A percentile compares a stretch with the other conserved stretches of the same genome.
Evolutionary conservation across 2,888 invertebrate genomes (phyloP).

Genomic region (Ormyrus thymus): DNA sequence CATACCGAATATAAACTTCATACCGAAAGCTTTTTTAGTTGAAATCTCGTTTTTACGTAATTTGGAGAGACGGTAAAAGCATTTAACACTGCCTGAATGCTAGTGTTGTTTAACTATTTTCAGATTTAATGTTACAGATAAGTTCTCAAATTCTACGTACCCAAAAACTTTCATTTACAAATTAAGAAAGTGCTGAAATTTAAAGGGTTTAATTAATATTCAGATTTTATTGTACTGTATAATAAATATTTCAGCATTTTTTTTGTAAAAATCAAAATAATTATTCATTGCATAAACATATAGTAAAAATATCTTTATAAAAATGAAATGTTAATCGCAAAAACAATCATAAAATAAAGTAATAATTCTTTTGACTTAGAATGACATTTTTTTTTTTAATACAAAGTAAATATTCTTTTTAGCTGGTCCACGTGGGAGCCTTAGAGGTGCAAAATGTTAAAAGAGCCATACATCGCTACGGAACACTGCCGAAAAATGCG

Average conservation of each 20-base stretch:
- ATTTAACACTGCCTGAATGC: constrained; percentile 72
- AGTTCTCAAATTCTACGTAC: no score
- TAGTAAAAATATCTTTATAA: background rate
- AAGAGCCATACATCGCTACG: constrained; percentile 95
- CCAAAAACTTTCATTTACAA: background rate
- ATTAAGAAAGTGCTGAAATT: background rate
- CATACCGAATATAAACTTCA: background rate
- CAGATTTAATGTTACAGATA: background rate
- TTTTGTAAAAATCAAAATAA: background rate
- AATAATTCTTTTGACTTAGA: background rate
- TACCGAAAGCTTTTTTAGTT: background rate
- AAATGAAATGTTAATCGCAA: background rate
- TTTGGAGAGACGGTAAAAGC: constrained; percentile 59
- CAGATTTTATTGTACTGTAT: background rate
- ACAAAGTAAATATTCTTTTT: constrained; percentile 53
- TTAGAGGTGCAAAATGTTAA: constrained; percentile 97
- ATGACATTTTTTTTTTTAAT: no score
- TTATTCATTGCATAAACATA: background rate
- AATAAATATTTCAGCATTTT: background rate
- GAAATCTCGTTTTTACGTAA: background rate
- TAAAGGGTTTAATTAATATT: background rate
- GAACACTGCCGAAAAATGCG: constrained; percentile 97
- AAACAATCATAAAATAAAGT: background rate
- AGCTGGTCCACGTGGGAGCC: constrained; percentile 89
- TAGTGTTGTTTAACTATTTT: constrained; percentile 40